Evolutionary conservation across 2,797 vertebrate species (phyloP).

Genomic region (Apogon hyalosoma): DNA sequence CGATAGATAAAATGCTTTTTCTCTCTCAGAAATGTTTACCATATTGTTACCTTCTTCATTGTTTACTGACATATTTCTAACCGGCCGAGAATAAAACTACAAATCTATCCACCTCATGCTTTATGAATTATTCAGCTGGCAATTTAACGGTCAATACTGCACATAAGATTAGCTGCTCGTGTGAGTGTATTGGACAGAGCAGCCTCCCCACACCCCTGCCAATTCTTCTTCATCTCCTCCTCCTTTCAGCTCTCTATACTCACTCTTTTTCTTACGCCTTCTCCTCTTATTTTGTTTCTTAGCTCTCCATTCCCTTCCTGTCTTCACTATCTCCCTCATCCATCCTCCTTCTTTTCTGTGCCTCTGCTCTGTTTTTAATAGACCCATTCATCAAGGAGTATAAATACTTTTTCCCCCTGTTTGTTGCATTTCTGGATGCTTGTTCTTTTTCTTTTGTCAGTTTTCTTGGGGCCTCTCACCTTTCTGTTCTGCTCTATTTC

Average conservation of each 20-base stretch:
- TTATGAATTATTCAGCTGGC: conserved; percentile 74
- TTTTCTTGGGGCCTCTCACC: conserved; percentile 57
- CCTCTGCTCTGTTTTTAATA: conserved; percentile 62
- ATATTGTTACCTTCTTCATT: conserved; percentile 40
- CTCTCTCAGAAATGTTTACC: conserved; percentile 43
- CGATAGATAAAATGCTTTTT: conserved; percentile 9
- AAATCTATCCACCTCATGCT: conserved; percentile 40
- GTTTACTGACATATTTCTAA: conserved; percentile 46
- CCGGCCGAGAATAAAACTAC: conserved; percentile 46
- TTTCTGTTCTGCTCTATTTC: conserved; percentile 67
- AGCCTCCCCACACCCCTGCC: conserved; percentile 33
- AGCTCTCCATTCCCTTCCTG: conserved; percentile 30
- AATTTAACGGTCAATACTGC: conserved; percentile 70
- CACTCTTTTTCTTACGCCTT: conserved; percentile 8
- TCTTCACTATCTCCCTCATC: conserved; percentile 36
- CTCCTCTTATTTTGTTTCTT: conserved; percentile 29
- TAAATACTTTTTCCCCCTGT: conserved; percentile 63
- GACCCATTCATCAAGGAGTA: conserved; percentile 67
- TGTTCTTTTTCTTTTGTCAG: conserved; percentile 60
- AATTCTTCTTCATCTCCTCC: conserved; percentile 53
- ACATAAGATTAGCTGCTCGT: conserved; percentile 65
- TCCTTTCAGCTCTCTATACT: conserved; percentile 38
- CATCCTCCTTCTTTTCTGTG: conserved; percentile 33
- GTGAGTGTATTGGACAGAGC: conserved; percentile 60
- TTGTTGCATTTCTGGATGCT: conserved; percentile 53